Evolutionary conservation across 2,113 vertebrate genomes (phyloP).

Genomic region (Phyllopteryx taeniolatus): DNA sequence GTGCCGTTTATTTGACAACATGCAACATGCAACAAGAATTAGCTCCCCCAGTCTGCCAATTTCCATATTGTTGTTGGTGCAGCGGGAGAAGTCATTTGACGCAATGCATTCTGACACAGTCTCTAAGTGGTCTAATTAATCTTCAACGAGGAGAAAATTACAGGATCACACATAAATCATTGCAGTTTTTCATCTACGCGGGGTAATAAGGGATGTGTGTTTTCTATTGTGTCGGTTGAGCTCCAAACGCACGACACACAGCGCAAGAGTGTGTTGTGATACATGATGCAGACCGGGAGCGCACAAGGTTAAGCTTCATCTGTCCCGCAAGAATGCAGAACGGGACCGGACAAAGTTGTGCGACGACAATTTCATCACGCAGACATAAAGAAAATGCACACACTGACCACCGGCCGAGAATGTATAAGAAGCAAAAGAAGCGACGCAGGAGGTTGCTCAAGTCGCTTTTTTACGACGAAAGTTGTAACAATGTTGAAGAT

Average conservation of each 20-base stretch:
- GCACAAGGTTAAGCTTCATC: conserved; percentile 46
- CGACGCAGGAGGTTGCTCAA: conserved; percentile 19
- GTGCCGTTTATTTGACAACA: background rate
- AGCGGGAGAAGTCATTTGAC: background rate
- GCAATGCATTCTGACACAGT: background rate
- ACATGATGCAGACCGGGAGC: conserved; percentile 42
- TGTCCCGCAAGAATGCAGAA: conserved; percentile 35
- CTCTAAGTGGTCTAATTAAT: background rate
- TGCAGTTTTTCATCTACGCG: conserved; percentile 3
- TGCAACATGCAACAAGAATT: background rate
- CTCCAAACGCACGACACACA: background rate
- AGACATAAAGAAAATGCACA: conserved; percentile 12
- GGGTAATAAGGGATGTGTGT: conserved; percentile 13
- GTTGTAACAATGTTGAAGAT: conserved; percentile 13
- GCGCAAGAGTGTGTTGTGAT: conserved; percentile 34
- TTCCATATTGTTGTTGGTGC: background rate
- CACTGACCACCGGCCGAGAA: conserved; percentile 20
- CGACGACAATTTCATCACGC: conserved; percentile 21
- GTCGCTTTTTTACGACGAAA: conserved; percentile 28
- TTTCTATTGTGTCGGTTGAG: conserved; percentile 6
- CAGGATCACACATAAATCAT: background rate
- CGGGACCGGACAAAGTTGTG: conserved; percentile 13
- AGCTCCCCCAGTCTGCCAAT: background rate
- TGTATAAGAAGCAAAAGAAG: conserved; percentile 10
- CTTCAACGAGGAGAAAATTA: background rate